A percentile compares a stretch with the other conserved stretches of the same genome.
These are phyloP conservation scores for Microdon myrmicae DNA, from an alignment of 2,888 invertebrate species.

Conservation along the genomic window DNA sequence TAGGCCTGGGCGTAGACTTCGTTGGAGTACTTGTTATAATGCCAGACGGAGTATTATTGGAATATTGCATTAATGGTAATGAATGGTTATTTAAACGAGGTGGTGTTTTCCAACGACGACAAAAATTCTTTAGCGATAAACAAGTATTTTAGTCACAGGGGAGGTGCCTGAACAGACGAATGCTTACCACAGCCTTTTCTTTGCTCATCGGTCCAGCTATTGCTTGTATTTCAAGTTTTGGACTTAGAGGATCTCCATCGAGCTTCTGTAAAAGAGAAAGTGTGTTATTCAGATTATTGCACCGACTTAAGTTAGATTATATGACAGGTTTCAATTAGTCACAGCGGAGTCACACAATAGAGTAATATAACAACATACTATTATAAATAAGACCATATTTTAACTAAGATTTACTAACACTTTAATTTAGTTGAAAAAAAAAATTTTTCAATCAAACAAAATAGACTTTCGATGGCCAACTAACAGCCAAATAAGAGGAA, in stretches of 20 bases:
- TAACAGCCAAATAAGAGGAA: too few relatives aligned
- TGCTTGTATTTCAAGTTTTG: conserved; percentile 81
- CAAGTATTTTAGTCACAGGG: neutral
- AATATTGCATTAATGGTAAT: conserved; percentile 54
- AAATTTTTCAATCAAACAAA: too few relatives aligned
- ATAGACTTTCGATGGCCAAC: too few relatives aligned
- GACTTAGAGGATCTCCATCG: conserved; percentile 74
- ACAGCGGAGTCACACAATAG: too few relatives aligned
- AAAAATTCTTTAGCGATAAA: conserved; percentile 68
- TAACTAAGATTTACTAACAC: too few relatives aligned
- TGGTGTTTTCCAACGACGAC: conserved; percentile 85
- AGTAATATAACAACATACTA: too few relatives aligned
- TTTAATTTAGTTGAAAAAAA: too few relatives aligned
- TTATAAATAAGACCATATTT: too few relatives aligned
- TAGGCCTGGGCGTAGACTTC: conserved; percentile 37
- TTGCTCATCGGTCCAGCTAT: conserved; percentile 93
- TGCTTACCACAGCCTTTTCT: conserved; percentile 70
- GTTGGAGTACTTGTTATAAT: conserved; percentile 54
- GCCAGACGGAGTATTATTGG: conserved; percentile 55
- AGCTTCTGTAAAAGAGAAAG: conserved; percentile 68
- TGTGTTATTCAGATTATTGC: neutral
- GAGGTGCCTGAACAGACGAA: neutral
- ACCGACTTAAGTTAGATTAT: too few relatives aligned
- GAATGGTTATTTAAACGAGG: conserved; percentile 68
- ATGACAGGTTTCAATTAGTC: too few relatives aligned